Conservation (phyloP, 1,140 invertebrate genomes). For the Trichogramma pretiosum region DNA sequence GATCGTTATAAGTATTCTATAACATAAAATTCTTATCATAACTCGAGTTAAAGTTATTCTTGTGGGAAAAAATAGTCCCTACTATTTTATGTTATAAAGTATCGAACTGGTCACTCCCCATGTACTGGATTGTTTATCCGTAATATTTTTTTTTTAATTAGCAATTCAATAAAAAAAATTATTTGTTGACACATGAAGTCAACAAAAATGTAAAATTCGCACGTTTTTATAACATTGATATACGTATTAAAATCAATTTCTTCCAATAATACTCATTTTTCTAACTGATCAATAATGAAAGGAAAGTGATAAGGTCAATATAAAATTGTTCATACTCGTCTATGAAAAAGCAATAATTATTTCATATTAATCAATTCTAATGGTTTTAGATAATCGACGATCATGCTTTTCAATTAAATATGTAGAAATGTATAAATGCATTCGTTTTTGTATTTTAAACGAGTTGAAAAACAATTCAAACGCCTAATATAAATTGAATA, state of each 20-base stretch:
- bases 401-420: constrained; percentile 4
- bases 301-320: constrained; percentile 13
- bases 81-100: too few species aligned
- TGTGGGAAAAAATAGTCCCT: too few species aligned
- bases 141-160: too few species aligned
- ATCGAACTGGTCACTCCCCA: too few species aligned
- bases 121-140: too few species aligned
- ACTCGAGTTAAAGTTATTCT: too few species aligned
- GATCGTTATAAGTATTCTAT: too few species aligned
- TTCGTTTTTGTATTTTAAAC: constrained; percentile 9
- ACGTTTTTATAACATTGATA: not conserved
- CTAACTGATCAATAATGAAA: constrained; percentile 5
- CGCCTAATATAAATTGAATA: constrained; percentile 25
- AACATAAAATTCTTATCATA: too few species aligned
- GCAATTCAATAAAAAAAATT: too few species aligned
- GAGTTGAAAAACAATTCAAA: constrained; percentile 15
- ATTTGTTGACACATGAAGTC: too few species aligned
- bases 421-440: constrained; percentile 7
- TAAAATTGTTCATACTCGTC: constrained; percentile 23
- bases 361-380: constrained; percentile 21
- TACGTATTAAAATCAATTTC: constrained; percentile 2
- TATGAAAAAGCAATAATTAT: constrained; percentile 35
- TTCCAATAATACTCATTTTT: constrained; percentile 12
- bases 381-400: constrained; percentile 3
- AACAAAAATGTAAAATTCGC: too few species aligned